A percentile compares a stretch with the other conserved stretches of the same genome.
Evolutionary conservation across 2,113 vertebrate genomes (phyloP).

Genomic region (Upupa epops): DNA sequence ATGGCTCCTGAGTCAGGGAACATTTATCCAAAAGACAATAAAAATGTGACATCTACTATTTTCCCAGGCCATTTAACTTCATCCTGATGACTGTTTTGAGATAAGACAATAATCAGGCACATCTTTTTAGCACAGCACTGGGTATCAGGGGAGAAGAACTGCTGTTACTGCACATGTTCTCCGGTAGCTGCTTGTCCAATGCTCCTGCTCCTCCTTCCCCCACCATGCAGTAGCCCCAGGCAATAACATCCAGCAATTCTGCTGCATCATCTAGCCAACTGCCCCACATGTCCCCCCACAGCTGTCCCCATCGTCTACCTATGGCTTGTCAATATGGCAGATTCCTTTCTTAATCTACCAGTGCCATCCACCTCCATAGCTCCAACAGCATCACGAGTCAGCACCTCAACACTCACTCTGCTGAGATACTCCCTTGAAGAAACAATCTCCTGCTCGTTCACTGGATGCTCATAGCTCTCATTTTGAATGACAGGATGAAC

Average conservation of each 20-base stretch:
- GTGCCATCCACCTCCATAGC: not conserved
- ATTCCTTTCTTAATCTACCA: not conserved
- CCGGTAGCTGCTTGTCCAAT: rapidly evolving
- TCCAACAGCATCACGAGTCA: not conserved
- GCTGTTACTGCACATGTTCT: rapidly evolving
- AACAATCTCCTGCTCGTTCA: not conserved
- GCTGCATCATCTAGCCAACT: rapidly evolving
- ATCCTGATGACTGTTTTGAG: slow-evolving; percentile 5
- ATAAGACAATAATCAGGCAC: not conserved
- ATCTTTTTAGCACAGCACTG: not conserved
- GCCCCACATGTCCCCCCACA: not conserved
- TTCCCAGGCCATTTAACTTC: not conserved
- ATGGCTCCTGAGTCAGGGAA: not conserved
- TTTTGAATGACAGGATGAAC: not conserved
- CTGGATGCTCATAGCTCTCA: rapidly evolving
- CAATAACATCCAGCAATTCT: not conserved
- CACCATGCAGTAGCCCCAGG: rapidly evolving
- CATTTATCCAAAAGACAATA: slow-evolving; percentile 19
- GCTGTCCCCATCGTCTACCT: rapidly evolving
- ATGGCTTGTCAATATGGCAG: not conserved
- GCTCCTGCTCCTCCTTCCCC: not conserved
- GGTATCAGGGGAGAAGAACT: not conserved
- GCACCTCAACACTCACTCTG: not conserved
- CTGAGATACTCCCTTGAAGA: not conserved
- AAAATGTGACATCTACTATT: slow-evolving; percentile 24